phyloP scores from a whole-genome alignment of 2,113 vertebrate species.

The Labrus mixtus region DNA sequence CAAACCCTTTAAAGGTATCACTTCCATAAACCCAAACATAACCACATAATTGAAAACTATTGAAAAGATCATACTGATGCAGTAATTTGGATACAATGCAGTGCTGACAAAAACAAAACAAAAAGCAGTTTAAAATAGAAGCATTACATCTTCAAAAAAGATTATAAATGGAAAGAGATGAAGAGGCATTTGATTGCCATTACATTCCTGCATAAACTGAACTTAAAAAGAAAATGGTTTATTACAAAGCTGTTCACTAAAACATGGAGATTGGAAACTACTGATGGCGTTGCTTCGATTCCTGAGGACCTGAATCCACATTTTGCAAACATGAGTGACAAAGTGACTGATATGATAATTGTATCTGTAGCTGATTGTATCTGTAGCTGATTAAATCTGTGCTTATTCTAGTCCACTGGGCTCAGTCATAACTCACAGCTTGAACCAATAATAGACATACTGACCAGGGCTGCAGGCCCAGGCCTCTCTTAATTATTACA shows the following conservation, averaged over 20 bases:
- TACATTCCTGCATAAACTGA: background rate
- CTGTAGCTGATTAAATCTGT: conserved; percentile 47
- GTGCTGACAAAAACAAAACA: background rate
- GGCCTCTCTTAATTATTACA: conserved; percentile 63
- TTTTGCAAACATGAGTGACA: conserved; percentile 25
- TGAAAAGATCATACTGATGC: background rate
- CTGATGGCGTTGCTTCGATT: background rate
- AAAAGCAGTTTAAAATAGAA: background rate
- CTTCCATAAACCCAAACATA: background rate
- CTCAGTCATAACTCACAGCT: conserved; percentile 60
- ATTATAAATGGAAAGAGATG: conserved; percentile 18
- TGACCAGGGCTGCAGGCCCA: conserved; percentile 53
- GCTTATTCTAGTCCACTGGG: conserved; percentile 51
- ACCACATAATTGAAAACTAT: background rate
- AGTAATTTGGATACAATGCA: background rate
- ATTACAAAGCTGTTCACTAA: too few species aligned
- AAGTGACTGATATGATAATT: conserved; percentile 47
- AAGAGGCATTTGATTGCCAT: background rate
- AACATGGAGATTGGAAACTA: background rate
- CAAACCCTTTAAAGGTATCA: too few species aligned
- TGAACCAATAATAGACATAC: conserved; percentile 57
- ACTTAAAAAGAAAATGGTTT: background rate
- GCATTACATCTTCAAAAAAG: conserved; percentile 16
- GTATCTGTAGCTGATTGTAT: conserved; percentile 48
- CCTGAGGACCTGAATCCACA: background rate